phyloP scores from a whole-genome alignment of 2,888 invertebrate species.

The Microctonus brassicae region DNA sequence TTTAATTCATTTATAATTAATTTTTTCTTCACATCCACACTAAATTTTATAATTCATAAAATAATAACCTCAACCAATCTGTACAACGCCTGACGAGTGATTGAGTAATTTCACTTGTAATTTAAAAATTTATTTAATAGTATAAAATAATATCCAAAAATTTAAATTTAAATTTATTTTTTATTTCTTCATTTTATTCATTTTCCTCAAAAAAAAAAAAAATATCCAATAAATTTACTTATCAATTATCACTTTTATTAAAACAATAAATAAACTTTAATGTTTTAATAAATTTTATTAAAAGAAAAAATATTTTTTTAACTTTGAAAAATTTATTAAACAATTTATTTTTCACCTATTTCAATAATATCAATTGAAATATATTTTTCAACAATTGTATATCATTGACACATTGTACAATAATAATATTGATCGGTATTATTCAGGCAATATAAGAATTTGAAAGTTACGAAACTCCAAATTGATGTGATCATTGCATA shows the following conservation, averaged over 20 bases:
- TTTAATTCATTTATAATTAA: not conserved
- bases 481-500: constrained; percentile 25
- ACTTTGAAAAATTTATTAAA: too few species aligned
- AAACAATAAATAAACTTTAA: too few species aligned
- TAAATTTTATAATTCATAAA: not conserved
- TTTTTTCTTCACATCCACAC: not conserved
- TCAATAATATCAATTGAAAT: not conserved
- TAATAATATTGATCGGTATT: not conserved
- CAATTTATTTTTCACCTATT: too few species aligned
- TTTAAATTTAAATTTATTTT: not conserved
- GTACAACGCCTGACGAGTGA: constrained; percentile 27
- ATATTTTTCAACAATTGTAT: not conserved
- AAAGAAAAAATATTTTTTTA: too few species aligned
- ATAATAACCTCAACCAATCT: not conserved
- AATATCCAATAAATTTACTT: too few species aligned
- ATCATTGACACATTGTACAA: not conserved
- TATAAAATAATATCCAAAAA: not conserved
- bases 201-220: too few species aligned
- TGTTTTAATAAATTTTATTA: too few species aligned
- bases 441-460: constrained; percentile 33
- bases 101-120: constrained; percentile 27
- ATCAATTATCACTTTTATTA: too few species aligned
- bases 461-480: constrained; percentile 44
- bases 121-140: not conserved
- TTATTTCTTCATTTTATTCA: too few species aligned